Evolutionary conservation across 2,888 invertebrate genomes (phyloP), one percentile per base, ranked within the genome.

Genomic region (Sepioteuthis lessoniana): DNA sequence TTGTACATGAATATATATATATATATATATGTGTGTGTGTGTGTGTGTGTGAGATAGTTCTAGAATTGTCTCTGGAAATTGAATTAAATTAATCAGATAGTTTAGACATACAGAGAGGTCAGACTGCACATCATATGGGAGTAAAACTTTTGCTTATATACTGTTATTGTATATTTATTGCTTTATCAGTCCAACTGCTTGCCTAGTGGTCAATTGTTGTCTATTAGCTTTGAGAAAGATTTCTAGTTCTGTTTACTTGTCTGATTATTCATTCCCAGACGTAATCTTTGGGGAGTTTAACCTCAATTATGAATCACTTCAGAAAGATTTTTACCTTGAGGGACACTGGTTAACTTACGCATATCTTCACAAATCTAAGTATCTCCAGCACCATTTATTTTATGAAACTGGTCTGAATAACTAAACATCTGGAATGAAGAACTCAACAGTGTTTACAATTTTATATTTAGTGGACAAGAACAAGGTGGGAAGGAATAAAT

Each of bases 231-330:
- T 76, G n/a, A 10, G 76, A 76, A n/a, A n/a, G n/a, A 76, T 76
- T 76, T 76, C 76, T 76, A n/a, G 76, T 76, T 76, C 60, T 60
- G n/a, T n/a, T 76, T 76, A 76, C n/a, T n/a, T 76, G 76, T n/a
- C 76, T 76, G 76, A 76, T 76, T 76, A 76, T 76, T 76, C 76
- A 76, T 76, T 76, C n/a, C n/a, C 76, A n/a, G 76, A n/a, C 76
- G n/a, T n/a, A 76, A 76, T 76, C 76, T 76, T 76, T n/a, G 7
- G 76, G 76, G 76, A 76, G 76, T 76, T n/a, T 76, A 76, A 76
- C 76, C 76, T 76, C n/a, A 76, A 76, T 76, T 76, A 76, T 76
- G 76, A 76, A n/a, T 76, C 76, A 76, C n/a, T 76, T 76, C n/a
- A 76, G 76, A 76, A 76, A 76, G n/a, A 76, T 76, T 76, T 76